Conservation (phyloP, 2,113 vertebrate genomes). For the Pyrgilauda ruficollis region DNA sequence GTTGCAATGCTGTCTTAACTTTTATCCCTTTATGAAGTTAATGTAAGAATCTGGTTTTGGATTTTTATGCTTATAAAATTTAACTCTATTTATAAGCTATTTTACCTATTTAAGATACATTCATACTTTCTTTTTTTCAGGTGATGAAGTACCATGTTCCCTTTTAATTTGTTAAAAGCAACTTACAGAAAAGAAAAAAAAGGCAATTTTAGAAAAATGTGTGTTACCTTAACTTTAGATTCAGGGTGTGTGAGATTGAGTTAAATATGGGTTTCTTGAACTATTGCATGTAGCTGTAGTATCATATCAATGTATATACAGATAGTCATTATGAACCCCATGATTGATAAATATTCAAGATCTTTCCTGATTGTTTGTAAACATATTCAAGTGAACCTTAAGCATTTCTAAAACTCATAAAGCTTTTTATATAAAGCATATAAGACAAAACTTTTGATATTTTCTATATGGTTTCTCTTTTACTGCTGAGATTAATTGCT, state of each 20-base stretch:
- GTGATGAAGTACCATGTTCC: neutral
- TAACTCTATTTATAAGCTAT: neutral
- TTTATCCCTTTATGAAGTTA: conserved; percentile 1
- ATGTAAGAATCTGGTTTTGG: neutral
- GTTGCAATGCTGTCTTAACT: conserved; percentile 1
- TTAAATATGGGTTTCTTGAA: neutral
- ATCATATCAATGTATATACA: neutral
- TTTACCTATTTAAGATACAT: neutral
- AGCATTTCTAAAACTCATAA: neutral
- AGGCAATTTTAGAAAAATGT: neutral
- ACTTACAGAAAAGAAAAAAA: neutral
- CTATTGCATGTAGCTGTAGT: neutral
- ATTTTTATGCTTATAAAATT: neutral
- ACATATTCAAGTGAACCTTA: conserved; percentile 37
- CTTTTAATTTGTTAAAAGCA: neutral
- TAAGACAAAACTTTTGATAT: neutral
- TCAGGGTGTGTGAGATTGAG: neutral
- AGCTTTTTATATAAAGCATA: conserved; percentile 21
- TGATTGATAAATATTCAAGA: neutral
- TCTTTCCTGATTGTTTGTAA: neutral
- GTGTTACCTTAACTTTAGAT: neutral
- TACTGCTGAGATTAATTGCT: neutral
- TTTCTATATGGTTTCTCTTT: neutral
- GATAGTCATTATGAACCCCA: neutral
- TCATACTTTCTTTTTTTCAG: neutral